A percentile compares a stretch with the other conserved stretches of the same genome.
These are phyloP conservation scores for Melieria picta DNA, from an alignment of 2,888 invertebrate species.

Conservation along the genomic window DNA sequence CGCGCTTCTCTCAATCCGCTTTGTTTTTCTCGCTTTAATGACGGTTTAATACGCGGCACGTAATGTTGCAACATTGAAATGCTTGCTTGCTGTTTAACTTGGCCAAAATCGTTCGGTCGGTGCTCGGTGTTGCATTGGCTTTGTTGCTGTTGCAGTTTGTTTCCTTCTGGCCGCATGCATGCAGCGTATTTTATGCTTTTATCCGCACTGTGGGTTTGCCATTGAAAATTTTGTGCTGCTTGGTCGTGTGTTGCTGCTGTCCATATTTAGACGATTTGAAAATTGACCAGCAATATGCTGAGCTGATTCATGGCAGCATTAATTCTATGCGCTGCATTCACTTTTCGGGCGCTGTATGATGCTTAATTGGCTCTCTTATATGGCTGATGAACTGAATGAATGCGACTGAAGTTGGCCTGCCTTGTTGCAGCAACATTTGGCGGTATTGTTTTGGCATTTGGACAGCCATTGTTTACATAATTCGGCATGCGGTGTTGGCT, in stretches of 20 bases:
- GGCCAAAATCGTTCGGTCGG: not conserved
- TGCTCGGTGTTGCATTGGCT: not conserved
- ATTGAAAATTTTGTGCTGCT: slow-evolving; percentile 20
- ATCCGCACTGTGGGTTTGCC: slow-evolving; percentile 14
- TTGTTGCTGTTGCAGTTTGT: not conserved
- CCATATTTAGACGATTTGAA: slow-evolving; percentile 12
- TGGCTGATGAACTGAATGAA: no score
- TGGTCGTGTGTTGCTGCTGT: not conserved
- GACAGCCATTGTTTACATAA: no score
- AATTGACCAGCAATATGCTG: slow-evolving; percentile 8
- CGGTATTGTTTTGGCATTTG: no score
- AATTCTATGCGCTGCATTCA: no score
- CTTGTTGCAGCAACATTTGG: no score
- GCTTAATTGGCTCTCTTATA: no score
- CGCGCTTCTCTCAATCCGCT: not conserved
- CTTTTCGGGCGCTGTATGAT: no score
- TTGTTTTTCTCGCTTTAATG: not conserved
- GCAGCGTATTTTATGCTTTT: not conserved
- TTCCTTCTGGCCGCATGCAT: not conserved
- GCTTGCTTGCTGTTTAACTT: slow-evolving; percentile 12
- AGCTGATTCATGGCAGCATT: no score
- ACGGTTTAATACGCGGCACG: not conserved
- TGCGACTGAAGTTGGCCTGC: no score
- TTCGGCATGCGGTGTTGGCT: no score
- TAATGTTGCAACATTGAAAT: slow-evolving; percentile 27